Evolutionary conservation across 1,140 invertebrate genomes (phyloP).

Genomic region (Drosophila kepulauana): DNA sequence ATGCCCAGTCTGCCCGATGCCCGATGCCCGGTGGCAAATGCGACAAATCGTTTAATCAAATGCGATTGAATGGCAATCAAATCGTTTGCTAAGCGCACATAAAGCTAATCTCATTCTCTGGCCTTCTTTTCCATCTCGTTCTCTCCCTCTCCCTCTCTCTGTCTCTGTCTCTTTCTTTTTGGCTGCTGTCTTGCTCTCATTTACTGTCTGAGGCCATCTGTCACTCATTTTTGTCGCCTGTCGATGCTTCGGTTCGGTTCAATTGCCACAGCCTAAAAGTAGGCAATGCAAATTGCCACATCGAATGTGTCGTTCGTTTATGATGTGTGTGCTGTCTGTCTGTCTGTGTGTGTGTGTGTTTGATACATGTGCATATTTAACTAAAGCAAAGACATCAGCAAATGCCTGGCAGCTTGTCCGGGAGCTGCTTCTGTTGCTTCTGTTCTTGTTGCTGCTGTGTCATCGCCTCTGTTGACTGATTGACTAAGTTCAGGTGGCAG

Average conservation of each 20-base stretch:
- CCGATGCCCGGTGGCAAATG: not conserved
- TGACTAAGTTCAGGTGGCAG: constrained; percentile 67
- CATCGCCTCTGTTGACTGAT: constrained; percentile 64
- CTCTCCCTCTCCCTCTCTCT: not conserved
- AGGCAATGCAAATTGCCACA: constrained; percentile 51
- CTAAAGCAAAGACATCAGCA: constrained; percentile 46
- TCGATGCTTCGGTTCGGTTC: not conserved
- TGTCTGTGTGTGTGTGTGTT: constrained; percentile 4
- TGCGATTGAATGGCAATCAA: constrained; percentile 32
- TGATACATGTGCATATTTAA: constrained; percentile 58
- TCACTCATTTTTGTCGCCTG: constrained; percentile 26
- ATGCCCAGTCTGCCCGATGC: not conserved
- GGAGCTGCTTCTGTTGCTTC: constrained; percentile 12
- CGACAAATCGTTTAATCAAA: constrained; percentile 22
- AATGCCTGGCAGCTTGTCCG: constrained; percentile 37
- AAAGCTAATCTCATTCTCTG: constrained; percentile 5
- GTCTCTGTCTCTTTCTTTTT: too few species aligned
- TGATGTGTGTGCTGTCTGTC: constrained; percentile 5
- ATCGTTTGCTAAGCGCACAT: constrained; percentile 31
- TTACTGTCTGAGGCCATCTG: not conserved
- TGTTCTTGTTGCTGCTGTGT: constrained; percentile 14
- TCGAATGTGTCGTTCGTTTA: not conserved
- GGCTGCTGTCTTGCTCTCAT: not conserved
- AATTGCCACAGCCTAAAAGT: constrained; percentile 40
- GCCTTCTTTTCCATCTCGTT: not conserved